Evolutionary conservation across 1,140 invertebrate genomes (phyloP).

Genomic region (Scaptomyza montana): DNA sequence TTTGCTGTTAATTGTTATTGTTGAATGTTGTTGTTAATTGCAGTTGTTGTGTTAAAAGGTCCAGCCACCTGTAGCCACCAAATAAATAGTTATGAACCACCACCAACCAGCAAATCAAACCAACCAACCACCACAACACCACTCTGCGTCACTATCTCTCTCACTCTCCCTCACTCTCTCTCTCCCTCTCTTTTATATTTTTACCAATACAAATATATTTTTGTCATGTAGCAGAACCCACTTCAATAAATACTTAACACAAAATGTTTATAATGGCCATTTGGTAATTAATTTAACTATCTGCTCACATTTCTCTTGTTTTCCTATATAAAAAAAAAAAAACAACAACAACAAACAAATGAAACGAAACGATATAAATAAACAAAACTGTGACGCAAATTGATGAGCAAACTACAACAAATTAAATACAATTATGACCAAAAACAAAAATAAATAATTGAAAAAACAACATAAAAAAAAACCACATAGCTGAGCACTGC

Average conservation of each 20-base stretch:
- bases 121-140: slow-evolving; percentile 26
- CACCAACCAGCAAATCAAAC: slow-evolving; percentile 20
- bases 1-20: slow-evolving; percentile 60
- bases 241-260: slow-evolving; percentile 29
- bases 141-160: slow-evolving; percentile 28
- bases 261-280: slow-evolving; percentile 55
- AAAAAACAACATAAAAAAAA: slow-evolving; percentile 3
- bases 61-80: slow-evolving; percentile 62
- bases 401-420: slow-evolving; percentile 29
- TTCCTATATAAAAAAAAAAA: slow-evolving; percentile 19
- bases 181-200: background rate
- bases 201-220: background rate
- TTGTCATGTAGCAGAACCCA: slow-evolving; percentile 15
- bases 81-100: slow-evolving; percentile 43
- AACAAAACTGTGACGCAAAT: slow-evolving; percentile 24
- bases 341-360: slow-evolving; percentile 38
- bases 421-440: slow-evolving; percentile 17
- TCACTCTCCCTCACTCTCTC: background rate
- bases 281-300: slow-evolving; percentile 65
- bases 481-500: slow-evolving; percentile 35
- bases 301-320: slow-evolving; percentile 55
- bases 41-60: slow-evolving; percentile 62
- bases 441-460: slow-evolving; percentile 22
- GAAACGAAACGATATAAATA: slow-evolving; percentile 35
- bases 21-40: slow-evolving; percentile 70